Percentiles rank a stretch among this genome's conserved stretches.
Evolutionary conservation across 2,797 vertebrate species (phyloP).

Genomic region (Mustela erminea): DNA sequence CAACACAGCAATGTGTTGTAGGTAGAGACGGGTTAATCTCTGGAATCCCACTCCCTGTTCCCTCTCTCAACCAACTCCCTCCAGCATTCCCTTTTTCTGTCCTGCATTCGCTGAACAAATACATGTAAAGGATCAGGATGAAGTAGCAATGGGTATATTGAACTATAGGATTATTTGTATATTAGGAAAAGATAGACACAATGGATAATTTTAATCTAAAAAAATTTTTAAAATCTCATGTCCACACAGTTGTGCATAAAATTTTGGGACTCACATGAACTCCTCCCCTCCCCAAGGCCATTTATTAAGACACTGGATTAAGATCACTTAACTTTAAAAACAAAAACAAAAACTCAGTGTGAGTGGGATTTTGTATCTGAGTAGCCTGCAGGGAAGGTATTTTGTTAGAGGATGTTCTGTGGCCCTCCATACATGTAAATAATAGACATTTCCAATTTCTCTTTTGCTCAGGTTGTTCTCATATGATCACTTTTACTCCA

Average conservation of each 20-base stretch:
- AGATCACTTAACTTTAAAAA: slow-evolving; percentile 8
- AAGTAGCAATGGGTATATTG: neutral
- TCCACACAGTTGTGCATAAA: neutral
- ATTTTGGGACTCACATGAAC: neutral
- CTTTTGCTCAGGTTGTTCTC: neutral
- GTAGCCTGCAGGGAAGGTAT: neutral
- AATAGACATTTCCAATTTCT: neutral
- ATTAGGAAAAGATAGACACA: neutral
- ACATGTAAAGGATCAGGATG: neutral
- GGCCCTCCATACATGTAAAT: neutral
- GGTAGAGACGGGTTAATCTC: neutral
- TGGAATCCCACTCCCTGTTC: neutral
- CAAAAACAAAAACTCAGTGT: neutral
- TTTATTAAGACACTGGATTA: slow-evolving; percentile 14
- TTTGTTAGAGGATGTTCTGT: neutral
- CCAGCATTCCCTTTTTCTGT: neutral
- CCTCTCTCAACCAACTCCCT: neutral
- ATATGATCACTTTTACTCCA: neutral
- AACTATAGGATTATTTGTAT: neutral
- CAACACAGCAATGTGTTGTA: neutral
- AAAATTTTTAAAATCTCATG: neutral
- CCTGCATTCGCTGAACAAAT: neutral
- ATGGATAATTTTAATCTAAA: neutral
- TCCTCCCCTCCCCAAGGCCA: neutral
- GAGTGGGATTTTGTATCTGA: neutral